Evolutionary conservation across 2,797 vertebrate species (phyloP).

Genomic region (Netta rufina): DNA sequence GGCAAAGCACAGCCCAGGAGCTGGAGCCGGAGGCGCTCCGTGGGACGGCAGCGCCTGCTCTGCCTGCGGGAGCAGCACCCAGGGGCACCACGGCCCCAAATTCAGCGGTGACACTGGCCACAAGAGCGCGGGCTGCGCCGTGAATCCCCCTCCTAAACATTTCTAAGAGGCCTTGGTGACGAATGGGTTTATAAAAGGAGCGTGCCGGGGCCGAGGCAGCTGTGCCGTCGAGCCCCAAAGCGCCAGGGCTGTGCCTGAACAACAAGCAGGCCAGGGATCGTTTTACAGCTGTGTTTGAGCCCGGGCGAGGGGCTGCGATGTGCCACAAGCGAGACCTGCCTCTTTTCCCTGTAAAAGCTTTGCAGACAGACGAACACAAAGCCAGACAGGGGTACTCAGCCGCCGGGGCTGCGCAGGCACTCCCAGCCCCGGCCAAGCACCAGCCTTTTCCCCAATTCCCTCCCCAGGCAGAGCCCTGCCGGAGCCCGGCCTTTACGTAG

Average conservation of each 20-base stretch:
- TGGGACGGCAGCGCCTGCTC: too few relatives aligned
- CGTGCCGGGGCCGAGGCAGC: not conserved
- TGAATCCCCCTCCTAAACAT: not conserved
- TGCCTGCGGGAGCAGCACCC: not conserved
- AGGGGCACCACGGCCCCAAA: too few relatives aligned
- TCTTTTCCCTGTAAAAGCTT: not conserved
- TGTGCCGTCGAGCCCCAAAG: not conserved
- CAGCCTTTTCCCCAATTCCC: slow-evolving; percentile 31
- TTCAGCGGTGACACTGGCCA: too few relatives aligned
- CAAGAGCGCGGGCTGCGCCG: not conserved
- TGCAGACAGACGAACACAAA: not conserved
- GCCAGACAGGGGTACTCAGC: not conserved
- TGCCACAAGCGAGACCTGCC: rapidly evolving
- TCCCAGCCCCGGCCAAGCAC: not conserved
- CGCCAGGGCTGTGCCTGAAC: not conserved
- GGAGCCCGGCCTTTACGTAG: not conserved
- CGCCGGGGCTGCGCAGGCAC: not conserved
- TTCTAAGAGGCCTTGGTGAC: slow-evolving; percentile 3
- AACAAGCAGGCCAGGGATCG: not conserved
- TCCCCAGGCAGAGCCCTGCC: not conserved
- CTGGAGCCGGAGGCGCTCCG: too few relatives aligned
- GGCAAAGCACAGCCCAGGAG: too few relatives aligned
- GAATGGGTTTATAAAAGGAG: not conserved
- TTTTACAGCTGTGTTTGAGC: not conserved
- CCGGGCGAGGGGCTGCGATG: not conserved